A percentile compares a stretch with the other conserved stretches of the same genome.
phyloP scores from a whole-genome alignment of 1,140 invertebrate species.

The Vanessa atalanta region DNA sequence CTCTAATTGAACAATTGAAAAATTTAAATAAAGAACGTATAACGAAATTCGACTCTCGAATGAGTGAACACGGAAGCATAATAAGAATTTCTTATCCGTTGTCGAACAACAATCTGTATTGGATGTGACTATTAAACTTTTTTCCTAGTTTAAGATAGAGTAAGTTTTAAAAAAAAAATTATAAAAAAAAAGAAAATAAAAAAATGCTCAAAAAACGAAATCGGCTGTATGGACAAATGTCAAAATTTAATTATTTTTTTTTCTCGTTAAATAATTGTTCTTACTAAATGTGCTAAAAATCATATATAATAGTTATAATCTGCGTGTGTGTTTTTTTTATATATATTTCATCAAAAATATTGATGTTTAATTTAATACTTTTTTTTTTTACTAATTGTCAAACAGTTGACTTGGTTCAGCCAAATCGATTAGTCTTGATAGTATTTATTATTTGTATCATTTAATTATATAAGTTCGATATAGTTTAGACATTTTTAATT shows the following conservation, averaged over 20 bases:
- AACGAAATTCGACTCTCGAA: not conserved
- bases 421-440: constrained; percentile 20
- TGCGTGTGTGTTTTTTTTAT: not conserved
- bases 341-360: too few species aligned
- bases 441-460: not conserved
- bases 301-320: not conserved
- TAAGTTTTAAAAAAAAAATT: constrained; percentile 7
- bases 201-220: constrained; percentile 24
- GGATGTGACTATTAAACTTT: constrained; percentile 25
- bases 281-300: too few species aligned
- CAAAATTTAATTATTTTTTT: not conserved
- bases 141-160: constrained; percentile 11
- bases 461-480: too few species aligned
- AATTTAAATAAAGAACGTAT: not conserved
- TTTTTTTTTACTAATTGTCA: not conserved
- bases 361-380: not conserved
- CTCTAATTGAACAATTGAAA: not conserved
- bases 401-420: constrained; percentile 16
- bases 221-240: constrained; percentile 4
- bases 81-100: not conserved
- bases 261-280: not conserved
- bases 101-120: not conserved
- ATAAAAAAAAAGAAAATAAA: not conserved
- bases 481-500: not conserved
- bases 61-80: constrained; percentile 1